Percentiles rank a stretch among this genome's conserved stretches.
Evolutionary conservation across 2,113 vertebrate genomes (phyloP).

Genomic region (Chaenocephalus aceratus): DNA sequence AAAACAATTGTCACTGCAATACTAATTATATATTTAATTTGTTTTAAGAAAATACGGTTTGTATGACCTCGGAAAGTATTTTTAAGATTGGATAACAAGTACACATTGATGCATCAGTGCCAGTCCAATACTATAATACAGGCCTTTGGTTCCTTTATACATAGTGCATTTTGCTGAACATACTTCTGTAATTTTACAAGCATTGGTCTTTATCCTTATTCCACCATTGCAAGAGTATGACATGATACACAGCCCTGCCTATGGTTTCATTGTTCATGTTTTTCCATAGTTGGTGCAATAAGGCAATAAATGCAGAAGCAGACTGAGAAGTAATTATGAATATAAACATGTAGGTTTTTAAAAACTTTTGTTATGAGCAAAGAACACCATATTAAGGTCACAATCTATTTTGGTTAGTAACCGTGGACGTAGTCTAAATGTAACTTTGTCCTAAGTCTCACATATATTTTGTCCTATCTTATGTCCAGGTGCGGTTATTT

Average conservation of each 20-base stretch:
- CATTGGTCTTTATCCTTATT: not conserved
- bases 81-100: too few species aligned
- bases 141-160: not conserved
- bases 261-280: slow-evolving; percentile 10
- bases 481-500: not conserved
- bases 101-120: too few species aligned
- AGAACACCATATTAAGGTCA: not conserved
- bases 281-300: slow-evolving; percentile 9
- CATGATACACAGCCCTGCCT: not conserved
- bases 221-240: too few species aligned
- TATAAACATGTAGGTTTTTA: not conserved
- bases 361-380: not conserved
- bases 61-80: too few species aligned
- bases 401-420: not conserved
- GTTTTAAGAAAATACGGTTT: too few species aligned
- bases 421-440: not conserved
- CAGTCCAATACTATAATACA: too few species aligned
- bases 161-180: not conserved
- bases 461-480: not conserved
- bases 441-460: not conserved
- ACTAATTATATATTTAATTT: too few species aligned
- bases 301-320: not conserved
- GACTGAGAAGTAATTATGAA: not conserved
- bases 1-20: too few species aligned
- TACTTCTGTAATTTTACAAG: too few species aligned